phyloP scores from a whole-genome alignment of 2,888 invertebrate genomes.

The Temnothorax unifasciatus region DNA sequence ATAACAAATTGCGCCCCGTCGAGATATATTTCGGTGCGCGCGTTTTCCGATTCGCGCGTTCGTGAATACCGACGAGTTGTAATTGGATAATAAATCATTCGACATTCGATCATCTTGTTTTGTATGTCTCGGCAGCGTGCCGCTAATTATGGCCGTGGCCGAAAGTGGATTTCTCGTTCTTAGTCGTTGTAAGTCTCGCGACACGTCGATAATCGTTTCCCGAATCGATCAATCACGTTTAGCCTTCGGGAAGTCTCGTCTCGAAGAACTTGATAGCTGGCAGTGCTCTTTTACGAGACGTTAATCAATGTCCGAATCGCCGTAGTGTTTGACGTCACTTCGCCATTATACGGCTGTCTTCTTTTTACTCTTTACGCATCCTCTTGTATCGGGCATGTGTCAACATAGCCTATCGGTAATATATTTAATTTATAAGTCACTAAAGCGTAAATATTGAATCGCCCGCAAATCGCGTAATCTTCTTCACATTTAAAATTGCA shows the following conservation, averaged over 20 bases:
- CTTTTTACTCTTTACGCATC: slow-evolving; percentile 28
- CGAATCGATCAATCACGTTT: slow-evolving; percentile 59
- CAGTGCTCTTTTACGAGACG: slow-evolving; percentile 55
- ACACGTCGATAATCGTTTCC: slow-evolving; percentile 58
- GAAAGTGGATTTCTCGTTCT: slow-evolving; percentile 53
- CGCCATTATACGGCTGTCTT: slow-evolving; percentile 28
- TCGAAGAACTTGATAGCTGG: slow-evolving; percentile 43
- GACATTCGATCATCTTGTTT: slow-evolving; percentile 52
- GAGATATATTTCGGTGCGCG: slow-evolving; percentile 43
- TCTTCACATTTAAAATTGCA: slow-evolving; percentile 3
- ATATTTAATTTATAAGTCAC: slow-evolving; percentile 21
- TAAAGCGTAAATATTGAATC: slow-evolving; percentile 56
- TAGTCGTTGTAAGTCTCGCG: slow-evolving; percentile 18
- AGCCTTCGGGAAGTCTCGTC: slow-evolving; percentile 40
- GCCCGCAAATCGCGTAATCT: slow-evolving; percentile 5
- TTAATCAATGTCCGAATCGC: slow-evolving; percentile 57
- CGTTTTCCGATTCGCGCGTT: slow-evolving; percentile 27
- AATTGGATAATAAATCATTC: slow-evolving; percentile 58
- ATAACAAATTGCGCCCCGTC: slow-evolving; percentile 53
- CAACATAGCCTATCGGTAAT: slow-evolving; percentile 16
- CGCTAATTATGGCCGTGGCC: slow-evolving; percentile 44
- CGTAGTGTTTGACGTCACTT: slow-evolving; percentile 50
- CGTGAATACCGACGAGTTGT: slow-evolving; percentile 23
- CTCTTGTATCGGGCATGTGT: slow-evolving; percentile 27
- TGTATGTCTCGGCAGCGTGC: slow-evolving; percentile 25